Conservation (phyloP, 2,113 vertebrate genomes). For the Ailuropoda melanoleuca region DNA sequence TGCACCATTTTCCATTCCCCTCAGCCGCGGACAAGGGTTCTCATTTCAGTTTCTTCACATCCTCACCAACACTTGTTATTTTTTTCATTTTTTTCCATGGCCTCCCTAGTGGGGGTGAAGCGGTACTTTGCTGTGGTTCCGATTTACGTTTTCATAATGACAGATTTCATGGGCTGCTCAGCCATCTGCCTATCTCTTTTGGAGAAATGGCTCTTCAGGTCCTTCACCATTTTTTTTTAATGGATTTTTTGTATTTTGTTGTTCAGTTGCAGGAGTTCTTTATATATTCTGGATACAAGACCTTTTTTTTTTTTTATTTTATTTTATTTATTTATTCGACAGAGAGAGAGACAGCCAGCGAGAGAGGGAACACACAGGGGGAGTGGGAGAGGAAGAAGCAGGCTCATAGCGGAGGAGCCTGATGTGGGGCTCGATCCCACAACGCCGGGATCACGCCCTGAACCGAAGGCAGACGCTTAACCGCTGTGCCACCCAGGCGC, state of each 20-base stretch:
- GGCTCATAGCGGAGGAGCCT: too few relatives aligned
- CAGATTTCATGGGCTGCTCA: not conserved
- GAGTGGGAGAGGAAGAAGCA: too few relatives aligned
- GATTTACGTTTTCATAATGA: not conserved
- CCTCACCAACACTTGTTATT: not conserved
- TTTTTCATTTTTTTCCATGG: not conserved
- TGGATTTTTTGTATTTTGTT: not conserved
- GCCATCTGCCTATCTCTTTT: not conserved
- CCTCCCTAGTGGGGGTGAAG: not conserved
- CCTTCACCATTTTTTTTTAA: not conserved
- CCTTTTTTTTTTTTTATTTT: too few relatives aligned
- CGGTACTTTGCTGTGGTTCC: not conserved
- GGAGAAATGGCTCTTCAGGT: not conserved
- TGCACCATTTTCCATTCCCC: not conserved
- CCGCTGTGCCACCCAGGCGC: too few relatives aligned
- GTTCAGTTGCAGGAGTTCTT: not conserved
- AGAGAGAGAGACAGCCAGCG: too few relatives aligned
- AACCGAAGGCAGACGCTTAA: too few relatives aligned
- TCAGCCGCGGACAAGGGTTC: fast-evolving
- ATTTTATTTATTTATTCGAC: too few relatives aligned
- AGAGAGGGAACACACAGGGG: too few relatives aligned
- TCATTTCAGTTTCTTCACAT: not conserved
- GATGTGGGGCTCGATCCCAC: too few relatives aligned
- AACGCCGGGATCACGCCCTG: too few relatives aligned
- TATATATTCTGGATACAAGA: not conserved